Evolutionary conservation across 2,888 invertebrate genomes (phyloP).

Genomic region (Tipula helvola): DNA sequence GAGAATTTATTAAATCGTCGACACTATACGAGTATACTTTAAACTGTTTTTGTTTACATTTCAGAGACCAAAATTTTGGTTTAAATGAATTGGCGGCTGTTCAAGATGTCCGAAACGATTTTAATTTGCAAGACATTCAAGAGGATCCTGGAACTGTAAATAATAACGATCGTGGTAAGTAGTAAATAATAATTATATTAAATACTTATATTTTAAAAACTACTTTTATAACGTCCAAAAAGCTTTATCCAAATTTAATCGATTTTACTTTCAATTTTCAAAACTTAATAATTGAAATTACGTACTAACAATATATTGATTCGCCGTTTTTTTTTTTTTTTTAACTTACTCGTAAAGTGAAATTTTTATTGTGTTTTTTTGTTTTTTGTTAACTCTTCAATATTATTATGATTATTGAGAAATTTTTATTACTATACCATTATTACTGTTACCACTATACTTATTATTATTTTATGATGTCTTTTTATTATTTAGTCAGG

Average conservation of each 20-base stretch:
- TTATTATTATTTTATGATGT: background rate
- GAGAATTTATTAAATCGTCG: background rate
- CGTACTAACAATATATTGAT: background rate
- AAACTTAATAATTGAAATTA: background rate
- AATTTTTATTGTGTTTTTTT: background rate
- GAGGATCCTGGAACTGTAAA: slow-evolving; percentile 34
- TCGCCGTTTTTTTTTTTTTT: background rate
- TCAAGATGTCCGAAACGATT: slow-evolving; percentile 41
- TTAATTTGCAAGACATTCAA: slow-evolving; percentile 48
- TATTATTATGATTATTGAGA: background rate
- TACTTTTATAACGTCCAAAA: background rate
- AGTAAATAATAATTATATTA: background rate
- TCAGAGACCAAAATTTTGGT: slow-evolving; percentile 48
- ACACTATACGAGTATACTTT: background rate
- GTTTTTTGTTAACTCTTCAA: background rate
- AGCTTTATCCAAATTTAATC: background rate
- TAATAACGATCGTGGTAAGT: slow-evolving; percentile 54
- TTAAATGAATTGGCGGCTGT: slow-evolving; percentile 42
- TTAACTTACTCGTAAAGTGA: background rate
- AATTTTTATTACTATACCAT: background rate
- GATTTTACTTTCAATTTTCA: background rate
- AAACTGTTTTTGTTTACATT: slow-evolving; percentile 19
- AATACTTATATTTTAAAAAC: background rate
- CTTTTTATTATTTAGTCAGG: background rate
- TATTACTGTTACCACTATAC: background rate